Conservation (phyloP, 2,113 vertebrate species). For the Xenopus borealis region DNA sequence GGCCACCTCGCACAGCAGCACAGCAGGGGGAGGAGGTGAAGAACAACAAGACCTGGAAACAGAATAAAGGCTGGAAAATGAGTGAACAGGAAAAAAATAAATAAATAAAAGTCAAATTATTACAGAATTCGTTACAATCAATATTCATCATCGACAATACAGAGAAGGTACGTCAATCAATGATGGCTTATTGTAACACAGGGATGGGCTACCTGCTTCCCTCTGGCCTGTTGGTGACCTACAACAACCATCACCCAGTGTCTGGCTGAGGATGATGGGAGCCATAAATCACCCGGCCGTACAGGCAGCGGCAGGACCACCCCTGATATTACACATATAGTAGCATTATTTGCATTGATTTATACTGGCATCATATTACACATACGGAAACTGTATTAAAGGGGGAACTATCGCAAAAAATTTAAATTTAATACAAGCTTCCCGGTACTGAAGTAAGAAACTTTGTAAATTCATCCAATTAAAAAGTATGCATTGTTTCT, state of each 20-base stretch:
- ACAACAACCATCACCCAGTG: background rate
- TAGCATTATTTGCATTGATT: background rate
- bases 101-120: slow-evolving; percentile 6
- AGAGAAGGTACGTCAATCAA: background rate
- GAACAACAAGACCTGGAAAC: slow-evolving; percentile 87
- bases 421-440: too few relatives aligned
- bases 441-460: too few relatives aligned
- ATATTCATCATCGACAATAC: slow-evolving; percentile 6
- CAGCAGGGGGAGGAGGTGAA: slow-evolving; percentile 76
- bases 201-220: background rate
- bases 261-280: background rate
- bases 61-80: slow-evolving; percentile 81
- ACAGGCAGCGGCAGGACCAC: background rate
- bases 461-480: too few relatives aligned
- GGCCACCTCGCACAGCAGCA: slow-evolving; percentile 80
- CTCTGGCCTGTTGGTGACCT: too few relatives aligned
- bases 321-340: background rate
- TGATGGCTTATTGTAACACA: background rate
- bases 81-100: slow-evolving; percentile 59
- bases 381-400: background rate
- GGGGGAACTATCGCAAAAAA: too few relatives aligned
- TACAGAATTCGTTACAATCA: slow-evolving; percentile 16
- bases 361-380: background rate
- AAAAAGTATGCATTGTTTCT: too few relatives aligned
- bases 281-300: background rate